phyloP scores from a whole-genome alignment of 2,113 vertebrate genomes.

The Clinocottus analis region DNA sequence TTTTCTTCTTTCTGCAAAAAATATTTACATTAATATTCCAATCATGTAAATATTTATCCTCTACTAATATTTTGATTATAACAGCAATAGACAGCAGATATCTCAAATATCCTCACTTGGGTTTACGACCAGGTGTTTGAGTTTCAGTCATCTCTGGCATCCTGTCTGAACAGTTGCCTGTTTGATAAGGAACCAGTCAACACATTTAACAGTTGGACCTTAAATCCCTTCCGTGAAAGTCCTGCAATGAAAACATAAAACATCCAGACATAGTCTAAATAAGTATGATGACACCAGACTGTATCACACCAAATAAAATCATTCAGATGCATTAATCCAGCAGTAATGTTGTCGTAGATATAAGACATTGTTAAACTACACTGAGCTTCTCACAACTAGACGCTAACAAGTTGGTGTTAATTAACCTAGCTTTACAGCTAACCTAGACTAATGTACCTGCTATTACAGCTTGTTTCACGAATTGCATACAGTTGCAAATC shows the following conservation, averaged over 20 bases:
- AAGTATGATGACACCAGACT: not conserved
- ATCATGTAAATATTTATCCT: not conserved
- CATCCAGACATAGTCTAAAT: not conserved
- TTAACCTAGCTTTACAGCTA: conserved; percentile 37
- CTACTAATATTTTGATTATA: not conserved
- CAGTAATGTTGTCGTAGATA: not conserved
- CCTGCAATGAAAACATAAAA: conserved; percentile 56
- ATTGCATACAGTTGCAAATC: not conserved
- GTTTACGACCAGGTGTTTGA: conserved; percentile 89
- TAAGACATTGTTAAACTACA: not conserved
- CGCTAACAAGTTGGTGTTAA: conserved; percentile 56
- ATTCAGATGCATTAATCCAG: not conserved
- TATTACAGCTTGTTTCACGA: not conserved
- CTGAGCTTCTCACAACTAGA: conserved; percentile 2
- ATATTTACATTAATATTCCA: not conserved
- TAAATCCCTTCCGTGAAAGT: conserved; percentile 41
- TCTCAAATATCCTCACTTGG: conserved; percentile 84
- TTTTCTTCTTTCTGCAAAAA: conserved; percentile 92
- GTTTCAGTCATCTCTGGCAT: conserved; percentile 99
- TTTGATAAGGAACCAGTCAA: conserved; percentile 57
- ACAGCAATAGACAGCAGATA: not conserved
- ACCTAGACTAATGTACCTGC: conserved; percentile 15
- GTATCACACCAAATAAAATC: not conserved
- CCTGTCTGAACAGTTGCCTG: conserved; percentile 84
- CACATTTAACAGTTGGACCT: conserved; percentile 67